Percentiles rank a stretch among this genome's conserved stretches.
Evolutionary conservation across 1,140 invertebrate genomes (phyloP).

Genomic region (Elymnias hypermnestra): DNA sequence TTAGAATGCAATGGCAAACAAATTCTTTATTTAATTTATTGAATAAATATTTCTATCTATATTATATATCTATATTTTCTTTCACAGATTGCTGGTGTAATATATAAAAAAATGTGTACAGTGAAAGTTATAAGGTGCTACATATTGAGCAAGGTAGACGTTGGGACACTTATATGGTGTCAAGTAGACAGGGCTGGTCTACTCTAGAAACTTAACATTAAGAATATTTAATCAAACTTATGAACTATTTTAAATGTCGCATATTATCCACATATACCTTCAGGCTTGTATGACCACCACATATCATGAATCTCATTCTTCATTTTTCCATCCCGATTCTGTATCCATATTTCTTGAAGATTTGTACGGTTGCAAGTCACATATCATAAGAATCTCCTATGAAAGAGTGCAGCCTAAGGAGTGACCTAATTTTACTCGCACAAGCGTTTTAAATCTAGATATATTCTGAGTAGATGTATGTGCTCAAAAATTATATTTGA

Average conservation of each 20-base stretch:
- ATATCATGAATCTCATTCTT: slow-evolving; percentile 66
- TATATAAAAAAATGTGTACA: slow-evolving; percentile 53
- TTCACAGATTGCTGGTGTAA: slow-evolving; percentile 31
- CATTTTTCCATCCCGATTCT: neutral
- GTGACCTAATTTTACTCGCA: slow-evolving; percentile 12
- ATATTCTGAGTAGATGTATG: slow-evolving; percentile 1
- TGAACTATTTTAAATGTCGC: slow-evolving; percentile 10
- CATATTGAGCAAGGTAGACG: slow-evolving; percentile 24
- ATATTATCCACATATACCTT: slow-evolving; percentile 21
- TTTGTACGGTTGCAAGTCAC: slow-evolving; percentile 19
- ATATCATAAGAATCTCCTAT: slow-evolving; percentile 38
- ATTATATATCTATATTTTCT: slow-evolving; percentile 11
- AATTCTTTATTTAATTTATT: no score
- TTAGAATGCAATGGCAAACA: no score
- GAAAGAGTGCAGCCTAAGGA: slow-evolving; percentile 13
- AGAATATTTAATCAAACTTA: slow-evolving; percentile 13
- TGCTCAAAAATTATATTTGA: slow-evolving; percentile 10
- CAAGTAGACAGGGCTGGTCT: slow-evolving; percentile 10
- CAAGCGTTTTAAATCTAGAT: slow-evolving; percentile 8
- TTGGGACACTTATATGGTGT: slow-evolving; percentile 8
- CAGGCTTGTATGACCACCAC: slow-evolving; percentile 45
- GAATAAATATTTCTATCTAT: neutral
- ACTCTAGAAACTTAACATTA: slow-evolving; percentile 5
- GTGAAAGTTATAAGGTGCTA: slow-evolving; percentile 62
- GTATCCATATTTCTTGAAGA: neutral